Evolutionary conservation across 2,888 invertebrate genomes (phyloP), one percentile per base, ranked within the genome.

Genomic region (Eupithecia dodoneata): DNA sequence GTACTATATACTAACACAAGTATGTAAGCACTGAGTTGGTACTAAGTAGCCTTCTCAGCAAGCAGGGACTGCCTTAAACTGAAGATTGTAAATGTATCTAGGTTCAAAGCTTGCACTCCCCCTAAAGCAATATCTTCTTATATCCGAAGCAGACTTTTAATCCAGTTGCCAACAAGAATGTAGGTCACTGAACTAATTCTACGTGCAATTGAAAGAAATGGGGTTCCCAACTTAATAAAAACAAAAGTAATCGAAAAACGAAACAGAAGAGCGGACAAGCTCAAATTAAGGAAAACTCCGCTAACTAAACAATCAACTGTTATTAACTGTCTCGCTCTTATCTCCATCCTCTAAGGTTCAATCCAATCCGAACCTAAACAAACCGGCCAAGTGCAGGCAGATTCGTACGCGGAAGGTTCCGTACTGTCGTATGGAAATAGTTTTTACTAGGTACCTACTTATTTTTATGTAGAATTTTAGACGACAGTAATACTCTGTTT

Each of bases 261-360:
- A 76, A 76, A 75, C 79, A 73, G 69, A 73, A 71, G 77, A 75
- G 72, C 72, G 72, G 77, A 69, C 45, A 65, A 74, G 77, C 75
- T 76, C 78, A 78, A 82, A 82, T 82, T 81, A 82, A 80, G 79
- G 81, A 76, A 82, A 82, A 80, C 81, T 78, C 73, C 67, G 81
- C 79, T 78, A 80, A 80, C 79, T 82, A 81, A 78, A 80, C 82
- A 79, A 82, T 81, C 82, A 80, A 76, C 65, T 77, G 74, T 59
- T 75, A 77, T 81, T 82, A 80, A 82, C 79, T 80, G 80, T 80
- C 73, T 71, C 47, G 41, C 70, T 55, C 52, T 47, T 63, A 72
- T 47, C 41, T 12, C 69, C 63, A 72, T n/a, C 18, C 10, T 18
- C 55, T 78, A 78, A 69, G 74, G 45, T 63, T 7, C 44, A 59